Evolutionary conservation across 2,113 vertebrate genomes (phyloP), one percentile per base, ranked within the genome.

Genomic region (Xiphorhynchus elegans): DNA sequence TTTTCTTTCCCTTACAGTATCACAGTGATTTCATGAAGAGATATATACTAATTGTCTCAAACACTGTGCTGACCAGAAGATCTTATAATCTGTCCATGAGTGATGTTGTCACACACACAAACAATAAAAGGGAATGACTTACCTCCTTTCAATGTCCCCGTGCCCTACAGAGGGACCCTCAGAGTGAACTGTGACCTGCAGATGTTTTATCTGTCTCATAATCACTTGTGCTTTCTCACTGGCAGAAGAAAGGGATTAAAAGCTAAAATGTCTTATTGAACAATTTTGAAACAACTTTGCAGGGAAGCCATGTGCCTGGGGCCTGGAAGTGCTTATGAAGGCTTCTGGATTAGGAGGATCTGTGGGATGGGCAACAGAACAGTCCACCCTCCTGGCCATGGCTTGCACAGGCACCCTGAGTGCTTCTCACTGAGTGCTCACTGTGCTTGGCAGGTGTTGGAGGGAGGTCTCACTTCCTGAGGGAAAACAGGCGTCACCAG

Each of bases 341-440:
- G 58, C 35, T 87, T 82, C 52, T 67, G 82, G 8, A 31, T 47
- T 55, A 31, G 33, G 44, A 40, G 25, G 3, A 50, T 87, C 24
- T 17, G 26, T 68, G n/a, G 56, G 39, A 42, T 55, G 31, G 29
- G 13, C 20, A 68, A 12, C 8, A 78, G 64, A 58, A 21, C 7
- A 44, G 49, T 46, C 3, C 44, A 49, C 13, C 3, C 14, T 86
- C 15, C 39, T n/a, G 31, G 17, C 13, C 14, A 20, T 26, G 9
- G 44, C 44, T 60, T 8, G 1, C 2, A 6, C 60, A 60, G 63
- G 26, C 44, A 47, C 24, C 19, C 29, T 39, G 20, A 28, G 35
- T 0, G 6, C 56, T 85, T 85, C 62, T 82, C 46, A 29, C 7
- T 1, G 1, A 60, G 20, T 1, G 1, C 56, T 18, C 1, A 0